phyloP scores from a whole-genome alignment of 2,797 vertebrate genomes.

The Streptopelia turtur region DNA sequence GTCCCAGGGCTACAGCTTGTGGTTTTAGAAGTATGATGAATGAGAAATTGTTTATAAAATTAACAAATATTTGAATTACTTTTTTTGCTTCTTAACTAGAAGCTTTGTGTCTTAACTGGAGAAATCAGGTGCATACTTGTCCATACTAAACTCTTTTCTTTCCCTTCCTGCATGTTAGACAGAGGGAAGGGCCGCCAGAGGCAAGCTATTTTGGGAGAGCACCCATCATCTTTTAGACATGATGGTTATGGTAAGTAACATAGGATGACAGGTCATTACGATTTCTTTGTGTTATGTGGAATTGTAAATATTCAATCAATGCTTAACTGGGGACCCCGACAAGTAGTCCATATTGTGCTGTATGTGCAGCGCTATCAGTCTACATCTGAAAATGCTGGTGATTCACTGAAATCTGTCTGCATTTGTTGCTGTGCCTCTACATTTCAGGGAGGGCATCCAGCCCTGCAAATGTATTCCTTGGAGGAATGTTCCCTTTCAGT shows the following conservation, averaged over 20 bases:
- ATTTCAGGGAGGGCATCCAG: background rate
- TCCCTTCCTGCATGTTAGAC: constrained; percentile 83
- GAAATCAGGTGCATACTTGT: constrained; percentile 34
- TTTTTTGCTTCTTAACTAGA: constrained; percentile 68
- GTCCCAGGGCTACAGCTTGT: constrained; percentile 73
- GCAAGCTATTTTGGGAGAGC: constrained; percentile 96
- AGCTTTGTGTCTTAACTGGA: constrained; percentile 77
- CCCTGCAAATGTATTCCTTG: background rate
- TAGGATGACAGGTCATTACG: background rate
- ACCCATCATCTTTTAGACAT: constrained; percentile 94
- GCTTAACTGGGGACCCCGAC: background rate
- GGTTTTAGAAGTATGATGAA: constrained; percentile 70
- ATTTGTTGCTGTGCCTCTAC: background rate
- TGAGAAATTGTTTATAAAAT: constrained; percentile 70
- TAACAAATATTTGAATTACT: constrained; percentile 70
- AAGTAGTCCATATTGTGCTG: background rate
- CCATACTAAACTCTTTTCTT: constrained; percentile 74
- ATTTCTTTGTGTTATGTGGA: background rate
- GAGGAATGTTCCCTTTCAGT: background rate
- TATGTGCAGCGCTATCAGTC: background rate
- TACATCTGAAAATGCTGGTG: background rate
- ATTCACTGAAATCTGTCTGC: background rate
- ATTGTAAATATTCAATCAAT: background rate
- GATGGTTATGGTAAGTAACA: constrained; percentile 91
- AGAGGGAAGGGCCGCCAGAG: constrained; percentile 93